Percentiles rank a stretch among this genome's conserved stretches.
Evolutionary conservation across 2,797 vertebrate species (phyloP).

Genomic region (Echeneis naucrates): DNA sequence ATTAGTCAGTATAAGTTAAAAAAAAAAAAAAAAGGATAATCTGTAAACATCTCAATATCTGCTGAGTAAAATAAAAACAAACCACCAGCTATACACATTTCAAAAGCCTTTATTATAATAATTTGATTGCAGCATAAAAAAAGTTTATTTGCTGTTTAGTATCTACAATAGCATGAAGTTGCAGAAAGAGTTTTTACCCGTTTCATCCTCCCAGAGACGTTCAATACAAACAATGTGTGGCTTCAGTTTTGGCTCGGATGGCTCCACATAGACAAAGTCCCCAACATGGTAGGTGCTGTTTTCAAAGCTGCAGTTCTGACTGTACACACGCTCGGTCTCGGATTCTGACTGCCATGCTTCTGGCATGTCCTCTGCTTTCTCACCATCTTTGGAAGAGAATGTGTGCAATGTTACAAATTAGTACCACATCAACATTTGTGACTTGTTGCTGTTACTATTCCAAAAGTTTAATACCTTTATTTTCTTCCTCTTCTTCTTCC

Average conservation of each 20-base stretch:
- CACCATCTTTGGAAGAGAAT: constrained; percentile 79
- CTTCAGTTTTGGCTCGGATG: constrained; percentile 91
- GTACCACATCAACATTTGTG: not conserved
- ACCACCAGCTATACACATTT: too few species aligned
- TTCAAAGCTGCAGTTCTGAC: constrained; percentile 94
- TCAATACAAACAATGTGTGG: constrained; percentile 98
- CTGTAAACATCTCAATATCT: not conserved
- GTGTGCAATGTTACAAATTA: constrained; percentile 14
- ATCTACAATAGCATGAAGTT: not conserved
- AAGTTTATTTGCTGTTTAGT: not conserved
- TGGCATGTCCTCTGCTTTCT: constrained; percentile 87
- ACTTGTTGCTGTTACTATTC: not conserved
- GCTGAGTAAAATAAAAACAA: not conserved
- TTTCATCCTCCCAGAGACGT: constrained; percentile 94
- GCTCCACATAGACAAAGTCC: constrained; percentile 96
- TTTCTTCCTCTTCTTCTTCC: constrained; percentile 90
- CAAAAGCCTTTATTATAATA: not conserved
- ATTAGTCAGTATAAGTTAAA: not conserved
- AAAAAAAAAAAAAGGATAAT: too few species aligned
- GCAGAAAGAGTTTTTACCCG: constrained; percentile 81
- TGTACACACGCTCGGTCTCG: constrained; percentile 87
- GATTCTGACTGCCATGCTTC: constrained; percentile 87
- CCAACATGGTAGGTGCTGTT: constrained; percentile 95
- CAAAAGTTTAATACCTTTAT: constrained; percentile 84
- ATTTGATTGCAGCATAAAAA: not conserved